Percentiles rank a stretch among this genome's conserved stretches.
These are phyloP conservation scores for Lumbricus terrestris DNA, from an alignment of 2,888 invertebrate genomes.

Conservation along the genomic window DNA sequence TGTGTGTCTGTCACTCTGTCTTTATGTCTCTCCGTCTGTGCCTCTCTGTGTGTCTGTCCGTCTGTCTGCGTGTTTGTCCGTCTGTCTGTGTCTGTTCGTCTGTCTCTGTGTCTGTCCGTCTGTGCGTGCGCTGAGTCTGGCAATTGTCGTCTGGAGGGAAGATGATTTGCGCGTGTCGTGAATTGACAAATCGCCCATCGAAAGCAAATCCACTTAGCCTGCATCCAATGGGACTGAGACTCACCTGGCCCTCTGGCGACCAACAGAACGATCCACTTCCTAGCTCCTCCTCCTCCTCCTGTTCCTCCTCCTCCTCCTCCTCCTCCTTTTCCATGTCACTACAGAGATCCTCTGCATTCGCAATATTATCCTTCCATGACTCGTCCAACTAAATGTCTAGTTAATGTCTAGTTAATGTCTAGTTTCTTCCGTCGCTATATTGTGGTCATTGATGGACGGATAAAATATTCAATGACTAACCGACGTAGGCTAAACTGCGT, in stretches of 20 bases:
- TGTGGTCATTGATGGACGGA: too few relatives aligned
- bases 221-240: neutral
- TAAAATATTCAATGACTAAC: too few relatives aligned
- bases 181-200: neutral
- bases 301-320: neutral
- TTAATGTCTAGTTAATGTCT: too few relatives aligned
- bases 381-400: too few relatives aligned
- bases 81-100: too few relatives aligned
- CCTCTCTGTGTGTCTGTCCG: too few relatives aligned
- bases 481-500: too few relatives aligned
- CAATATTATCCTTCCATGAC: neutral
- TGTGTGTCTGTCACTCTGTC: too few relatives aligned
- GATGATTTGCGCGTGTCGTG: neutral
- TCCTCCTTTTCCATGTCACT: neutral
- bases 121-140: neutral
- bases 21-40: too few relatives aligned
- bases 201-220: neutral
- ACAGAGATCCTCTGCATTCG: neutral
- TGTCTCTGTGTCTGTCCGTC: too few relatives aligned
- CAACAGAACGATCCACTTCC: neutral
- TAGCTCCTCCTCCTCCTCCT: neutral
- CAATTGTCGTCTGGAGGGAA: neutral
- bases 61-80: too few relatives aligned
- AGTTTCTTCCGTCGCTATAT: neutral
- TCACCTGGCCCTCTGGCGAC: constrained; percentile 3